Base-by-base conservation (phyloP, 2,797 vertebrate genomes). In the Sylvilagus floridanus region DNA sequence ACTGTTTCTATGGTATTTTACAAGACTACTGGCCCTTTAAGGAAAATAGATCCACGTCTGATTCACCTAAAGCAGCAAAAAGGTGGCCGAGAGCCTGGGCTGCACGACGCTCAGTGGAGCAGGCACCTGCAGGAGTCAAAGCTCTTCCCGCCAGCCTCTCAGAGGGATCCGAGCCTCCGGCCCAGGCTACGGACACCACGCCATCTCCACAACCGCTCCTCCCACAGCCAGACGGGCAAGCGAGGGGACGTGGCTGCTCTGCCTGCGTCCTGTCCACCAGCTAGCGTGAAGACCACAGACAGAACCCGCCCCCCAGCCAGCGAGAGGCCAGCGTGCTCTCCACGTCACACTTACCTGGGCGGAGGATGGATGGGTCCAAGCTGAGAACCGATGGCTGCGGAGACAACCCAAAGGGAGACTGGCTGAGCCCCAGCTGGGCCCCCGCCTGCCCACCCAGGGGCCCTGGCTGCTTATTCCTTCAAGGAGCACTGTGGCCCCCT, bases 301-400 rank as follows among this genome's bases (percentile, higher is more conserved):
- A 65, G 32, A 50, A 10, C 19, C 42, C 47, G 13, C 50, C 26
- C 26, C 1, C 35, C 12, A 2, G 32, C 63, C 37, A 63, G 62
- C 0, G 2, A 66, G 26, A 7, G 62, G 35, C 28, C 1, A 1
- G 28, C 16, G 2, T 5, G n/a, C 69, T 60, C 26, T 28, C 60
- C 81, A 72, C 57, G 22, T 13, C 73, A 28, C 19, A 50, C 97
- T 96, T 98, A 99, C 99, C 99, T 99, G 96, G 98, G 98, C 2
- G 99, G 98, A 95, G 99, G 99, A 93, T 99, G 99, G 82, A 99
- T 98, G 77, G 99, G 99, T 96, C 99, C 99, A 75, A 99, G 98
- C 82, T 99, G 99, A 96, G 99, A 99, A 96, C 98, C 98, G 87
- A 99, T 99, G 4, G 99, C 99, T 99, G 97, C 1, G 96, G 81